Base-by-base conservation (phyloP, 1,140 invertebrate genomes). In the Plectrocnemia conspersa region DNA sequence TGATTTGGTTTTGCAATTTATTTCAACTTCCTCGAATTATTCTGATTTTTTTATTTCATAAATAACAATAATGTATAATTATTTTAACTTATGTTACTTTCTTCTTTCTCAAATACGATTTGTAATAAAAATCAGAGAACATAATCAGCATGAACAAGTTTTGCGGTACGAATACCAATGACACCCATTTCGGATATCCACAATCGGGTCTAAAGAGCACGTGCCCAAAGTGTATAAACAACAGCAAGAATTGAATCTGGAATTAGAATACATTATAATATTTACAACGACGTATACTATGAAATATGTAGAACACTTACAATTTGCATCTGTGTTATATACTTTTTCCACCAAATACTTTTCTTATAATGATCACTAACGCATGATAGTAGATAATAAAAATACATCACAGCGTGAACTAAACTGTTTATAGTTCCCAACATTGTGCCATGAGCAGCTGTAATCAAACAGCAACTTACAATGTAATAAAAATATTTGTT, bases 321-420 rank as follows among this genome's bases (percentile, higher is more conserved):
- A 45, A 91, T 76, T 68, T 92, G 89, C 10, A 88, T 63, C n/a
- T 78, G 75, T 0, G 89, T 92, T 25, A 92, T 78, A 63, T 91
- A 83, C 63, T 82, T 88, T 68, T 92, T 92, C 88, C 88, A 93
- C 87, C 88, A 91, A 0, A 88, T 70, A 54, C 79, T 84, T 32
- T 78, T 77, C 63, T 78, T 82, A 65, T 81, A 76, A 44, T 79
- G 69, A 25, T 80, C 83, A 49, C 77, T 83, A 50, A 80, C 68
- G 1, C 79, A 81, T n/a, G 80, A 77, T 24, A 81, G 73, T 69
- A 86, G 76, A 66, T 91, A 91, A 66, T 90, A 90, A 1, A 73
- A 66, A 64, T 91, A 90, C 88, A 90, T 90, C 21, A 90, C 65
- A 52, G 82, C 68, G 62, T 93, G 91, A 11, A 93, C 82, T 24